Evolutionary conservation across 2,888 invertebrate genomes (phyloP), one percentile per base, ranked within the genome.

Genomic region (Xanthia icteritia): DNA sequence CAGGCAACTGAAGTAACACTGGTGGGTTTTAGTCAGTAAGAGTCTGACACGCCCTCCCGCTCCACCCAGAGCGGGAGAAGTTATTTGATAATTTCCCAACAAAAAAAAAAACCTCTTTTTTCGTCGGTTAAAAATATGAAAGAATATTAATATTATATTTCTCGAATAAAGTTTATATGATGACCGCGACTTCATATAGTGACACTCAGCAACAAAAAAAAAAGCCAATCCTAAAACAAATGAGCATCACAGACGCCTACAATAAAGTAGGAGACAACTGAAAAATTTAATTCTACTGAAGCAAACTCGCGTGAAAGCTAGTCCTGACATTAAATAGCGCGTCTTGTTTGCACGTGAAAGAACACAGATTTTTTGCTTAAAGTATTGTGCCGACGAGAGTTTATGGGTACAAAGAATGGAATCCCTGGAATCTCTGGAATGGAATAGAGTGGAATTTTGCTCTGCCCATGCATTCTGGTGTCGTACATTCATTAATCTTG

Each of bases 381-480:
- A 27, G 17, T 69, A 79, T 81, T 83, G 31, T 69, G 71, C 66
- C 11, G 42, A 64, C 70, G 63, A 58, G 36, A 56, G 20, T 82
- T 76, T 79, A 71, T 77, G 42, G 66, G 56, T 73, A 65, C 60
- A 60, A 70, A 77, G 73, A 73, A 76, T 71, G 78, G 85, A 48
- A 85, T 80, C 27, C 31, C 63, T 71, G 81, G 84, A 48, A 86
- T 80, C n/a, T 39, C 61, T 76, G 70, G 69, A 70, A 84, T 75
- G 70, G 54, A 65, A 60, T 60, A 78, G 66, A 77, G 56, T 77
- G 76, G 71, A 77, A 87, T 87, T 79, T 73, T 51, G 45, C 64
- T 65, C 51, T 27, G 58, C 67, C 60, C 66, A 70, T 71, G 54
- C 74, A 74, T 83, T 83, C 69, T 81, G 36, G 48, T 70, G 78